phyloP scores from a whole-genome alignment of 2,888 invertebrate species.

The Nudaria mundana region DNA sequence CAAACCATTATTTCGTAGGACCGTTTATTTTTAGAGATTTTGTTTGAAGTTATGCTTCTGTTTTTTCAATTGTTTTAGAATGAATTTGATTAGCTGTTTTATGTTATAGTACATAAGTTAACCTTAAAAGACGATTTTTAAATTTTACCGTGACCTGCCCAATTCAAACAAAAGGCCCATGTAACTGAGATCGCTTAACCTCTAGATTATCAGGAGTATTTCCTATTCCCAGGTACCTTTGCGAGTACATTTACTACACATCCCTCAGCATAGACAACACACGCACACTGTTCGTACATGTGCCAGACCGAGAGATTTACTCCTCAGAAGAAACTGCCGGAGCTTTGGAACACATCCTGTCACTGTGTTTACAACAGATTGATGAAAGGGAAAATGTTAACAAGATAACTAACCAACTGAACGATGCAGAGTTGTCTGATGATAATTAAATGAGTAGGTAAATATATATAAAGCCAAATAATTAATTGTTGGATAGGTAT shows the following conservation, averaged over 20 bases:
- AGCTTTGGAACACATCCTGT: constrained; percentile 64
- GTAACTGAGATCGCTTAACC: too few relatives aligned
- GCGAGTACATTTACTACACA: constrained; percentile 89
- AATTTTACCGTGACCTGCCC: too few relatives aligned
- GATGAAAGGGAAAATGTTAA: constrained; percentile 27
- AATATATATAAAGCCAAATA: neutral
- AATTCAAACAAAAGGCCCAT: too few relatives aligned
- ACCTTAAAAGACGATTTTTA: too few relatives aligned
- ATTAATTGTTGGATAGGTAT: too few relatives aligned
- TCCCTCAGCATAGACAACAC: constrained; percentile 83
- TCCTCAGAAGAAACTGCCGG: constrained; percentile 33
- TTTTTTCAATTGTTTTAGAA: too few relatives aligned
- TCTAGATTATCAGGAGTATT: too few relatives aligned
- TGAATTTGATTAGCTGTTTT: too few relatives aligned
- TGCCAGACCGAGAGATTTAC: constrained; percentile 84
- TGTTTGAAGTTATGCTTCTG: too few relatives aligned
- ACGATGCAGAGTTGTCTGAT: constrained; percentile 21
- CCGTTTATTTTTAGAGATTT: too few relatives aligned
- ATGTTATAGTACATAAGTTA: too few relatives aligned
- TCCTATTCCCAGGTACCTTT: constrained; percentile 84
- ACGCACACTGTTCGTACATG: constrained; percentile 87
- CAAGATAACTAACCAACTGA: constrained; percentile 31
- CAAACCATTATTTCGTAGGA: too few relatives aligned
- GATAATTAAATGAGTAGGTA: neutral
- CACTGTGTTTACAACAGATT: constrained; percentile 55